Conservation (phyloP, 2,888 invertebrate species). For the Stenurella melanura region DNA sequence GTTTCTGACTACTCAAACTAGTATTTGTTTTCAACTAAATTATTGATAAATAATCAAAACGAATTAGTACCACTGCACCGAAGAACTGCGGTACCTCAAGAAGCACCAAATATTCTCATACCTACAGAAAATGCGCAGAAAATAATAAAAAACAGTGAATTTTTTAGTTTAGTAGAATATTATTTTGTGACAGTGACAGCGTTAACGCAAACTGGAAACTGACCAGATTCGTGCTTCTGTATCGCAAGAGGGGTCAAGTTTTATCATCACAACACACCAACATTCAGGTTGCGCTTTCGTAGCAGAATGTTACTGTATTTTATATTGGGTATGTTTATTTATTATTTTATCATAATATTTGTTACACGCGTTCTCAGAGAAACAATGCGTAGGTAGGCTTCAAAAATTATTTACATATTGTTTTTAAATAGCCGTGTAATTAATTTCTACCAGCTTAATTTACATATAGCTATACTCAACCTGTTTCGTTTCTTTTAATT, state of each 20-base stretch:
- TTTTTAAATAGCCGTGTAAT: not conserved
- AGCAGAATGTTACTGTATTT: constrained; percentile 55
- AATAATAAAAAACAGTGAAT: constrained; percentile 5
- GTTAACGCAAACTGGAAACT: constrained; percentile 34
- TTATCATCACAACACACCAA: constrained; percentile 30
- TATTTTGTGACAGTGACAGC: constrained; percentile 33
- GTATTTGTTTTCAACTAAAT: constrained; percentile 24
- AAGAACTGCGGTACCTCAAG: not conserved
- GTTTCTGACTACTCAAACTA: constrained; percentile 34
- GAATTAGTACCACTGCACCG: constrained; percentile 22
- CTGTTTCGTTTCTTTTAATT: not conserved
- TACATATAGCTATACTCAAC: not conserved
- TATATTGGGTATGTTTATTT: constrained; percentile 48
- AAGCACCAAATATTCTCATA: not conserved
- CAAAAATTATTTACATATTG: not conserved
- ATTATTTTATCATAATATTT: constrained; percentile 3
- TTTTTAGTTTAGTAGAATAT: constrained; percentile 28
- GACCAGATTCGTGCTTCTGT: constrained; percentile 44
- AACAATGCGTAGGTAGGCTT: not conserved
- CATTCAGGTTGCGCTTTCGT: constrained; percentile 22
- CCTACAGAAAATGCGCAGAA: not conserved
- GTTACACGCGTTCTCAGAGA: not conserved
- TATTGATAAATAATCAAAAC: constrained; percentile 28
- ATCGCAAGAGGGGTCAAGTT: constrained; percentile 42
- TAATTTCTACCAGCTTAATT: not conserved